A percentile compares a stretch with the other conserved stretches of the same genome.
phyloP scores from a whole-genome alignment of 1,140 invertebrate species.

The Philotrypesis tridentata region DNA sequence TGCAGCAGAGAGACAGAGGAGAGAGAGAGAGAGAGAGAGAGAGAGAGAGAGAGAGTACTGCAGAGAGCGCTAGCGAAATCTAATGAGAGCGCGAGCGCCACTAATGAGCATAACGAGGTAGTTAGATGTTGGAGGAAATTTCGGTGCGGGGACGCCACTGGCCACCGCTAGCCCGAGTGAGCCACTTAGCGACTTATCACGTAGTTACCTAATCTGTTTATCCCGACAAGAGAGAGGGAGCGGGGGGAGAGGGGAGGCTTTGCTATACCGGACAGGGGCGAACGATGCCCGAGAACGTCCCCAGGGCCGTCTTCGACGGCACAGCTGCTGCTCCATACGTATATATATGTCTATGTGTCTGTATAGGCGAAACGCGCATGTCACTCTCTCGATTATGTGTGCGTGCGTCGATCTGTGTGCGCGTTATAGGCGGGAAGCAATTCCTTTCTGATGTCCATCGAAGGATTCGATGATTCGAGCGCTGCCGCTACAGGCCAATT shows the following conservation, averaged over 20 bases:
- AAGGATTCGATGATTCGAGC: not conserved
- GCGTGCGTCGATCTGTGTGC: not conserved
- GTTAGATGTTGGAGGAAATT: conserved; percentile 71
- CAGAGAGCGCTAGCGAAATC: conserved; percentile 59
- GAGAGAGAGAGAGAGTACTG: not conserved
- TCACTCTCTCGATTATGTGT: not conserved
- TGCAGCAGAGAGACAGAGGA: no score
- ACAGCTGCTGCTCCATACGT: conserved; percentile 9
- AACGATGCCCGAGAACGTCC: conserved; percentile 42
- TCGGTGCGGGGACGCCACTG: conserved; percentile 58
- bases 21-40: no score
- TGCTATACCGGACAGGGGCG: conserved; percentile 54
- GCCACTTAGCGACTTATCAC: conserved; percentile 75
- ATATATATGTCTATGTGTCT: not conserved
- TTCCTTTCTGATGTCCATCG: not conserved
- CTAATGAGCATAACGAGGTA: conserved; percentile 74
- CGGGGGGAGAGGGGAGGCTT: conserved; percentile 66
- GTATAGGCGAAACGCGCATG: no score
- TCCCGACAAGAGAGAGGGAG: conserved; percentile 63
- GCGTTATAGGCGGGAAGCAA: not conserved
- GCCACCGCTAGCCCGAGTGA: conserved; percentile 68
- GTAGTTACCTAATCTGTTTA: conserved; percentile 76
- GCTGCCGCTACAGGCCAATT: not conserved
- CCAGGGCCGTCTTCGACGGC: conserved; percentile 43
- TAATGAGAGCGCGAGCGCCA: conserved; percentile 73